These are phyloP conservation scores for Riparia riparia DNA, from an alignment of 2,113 vertebrate genomes.

Conservation along the genomic window DNA sequence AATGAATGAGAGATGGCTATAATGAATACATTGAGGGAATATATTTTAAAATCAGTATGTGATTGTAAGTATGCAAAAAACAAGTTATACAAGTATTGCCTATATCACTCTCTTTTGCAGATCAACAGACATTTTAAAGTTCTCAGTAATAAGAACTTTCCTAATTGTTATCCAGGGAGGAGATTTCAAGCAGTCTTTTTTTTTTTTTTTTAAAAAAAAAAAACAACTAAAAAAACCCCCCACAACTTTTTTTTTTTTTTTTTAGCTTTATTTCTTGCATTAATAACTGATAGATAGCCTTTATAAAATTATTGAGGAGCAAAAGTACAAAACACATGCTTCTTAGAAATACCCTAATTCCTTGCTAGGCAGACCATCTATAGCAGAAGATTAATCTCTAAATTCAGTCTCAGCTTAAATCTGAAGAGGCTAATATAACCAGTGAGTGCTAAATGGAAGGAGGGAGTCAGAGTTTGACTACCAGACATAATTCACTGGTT, in stretches of 20 bases:
- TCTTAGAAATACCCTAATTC: background rate
- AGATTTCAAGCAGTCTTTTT: background rate
- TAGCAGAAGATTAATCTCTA: background rate
- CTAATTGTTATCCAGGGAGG: slow-evolving; percentile 40
- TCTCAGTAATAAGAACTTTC: slow-evolving; percentile 56
- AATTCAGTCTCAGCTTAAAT: background rate
- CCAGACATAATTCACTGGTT: background rate
- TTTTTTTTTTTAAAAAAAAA: background rate
- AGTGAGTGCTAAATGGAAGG: background rate
- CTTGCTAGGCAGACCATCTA: background rate
- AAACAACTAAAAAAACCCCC: background rate
- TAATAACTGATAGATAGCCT: background rate
- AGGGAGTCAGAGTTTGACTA: background rate
- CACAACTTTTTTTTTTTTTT: background rate
- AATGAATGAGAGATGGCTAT: slow-evolving; percentile 30
- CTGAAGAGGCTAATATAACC: background rate
- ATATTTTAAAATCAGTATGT: slow-evolving; percentile 61
- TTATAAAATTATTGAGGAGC: background rate
- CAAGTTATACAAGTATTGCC: slow-evolving; percentile 56
- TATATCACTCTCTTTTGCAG: slow-evolving; percentile 55
- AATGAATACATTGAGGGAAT: slow-evolving; percentile 54
- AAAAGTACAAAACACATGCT: background rate
- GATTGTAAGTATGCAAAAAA: slow-evolving; percentile 44
- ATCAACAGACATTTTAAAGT: slow-evolving; percentile 59
- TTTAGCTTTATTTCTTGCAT: background rate